Evolutionary conservation across 1,140 invertebrate genomes (phyloP).

Genomic region (Diorhabda carinulata): DNA sequence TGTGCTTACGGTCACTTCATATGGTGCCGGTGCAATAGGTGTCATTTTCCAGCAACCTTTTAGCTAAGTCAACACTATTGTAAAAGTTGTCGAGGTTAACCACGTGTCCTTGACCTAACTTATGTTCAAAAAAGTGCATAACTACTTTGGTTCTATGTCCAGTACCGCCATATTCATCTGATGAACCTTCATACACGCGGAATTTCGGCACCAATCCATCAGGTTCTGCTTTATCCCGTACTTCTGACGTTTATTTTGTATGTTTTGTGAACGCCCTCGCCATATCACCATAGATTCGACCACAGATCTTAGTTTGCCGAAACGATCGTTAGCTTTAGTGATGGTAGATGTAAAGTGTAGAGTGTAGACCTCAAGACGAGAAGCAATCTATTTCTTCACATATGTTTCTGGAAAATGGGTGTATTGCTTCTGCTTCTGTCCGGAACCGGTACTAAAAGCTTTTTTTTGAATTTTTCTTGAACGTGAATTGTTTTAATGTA

Average conservation of each 20-base stretch:
- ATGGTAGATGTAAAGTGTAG: too few relatives aligned
- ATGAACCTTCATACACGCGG: constrained; percentile 30
- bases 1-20: background rate
- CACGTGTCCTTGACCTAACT: constrained; percentile 38
- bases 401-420: too few relatives aligned
- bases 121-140: constrained; percentile 34
- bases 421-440: too few relatives aligned
- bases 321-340: too few relatives aligned
- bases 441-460: too few relatives aligned
- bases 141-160: constrained; percentile 36
- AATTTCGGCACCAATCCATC: constrained; percentile 6
- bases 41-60: constrained; percentile 32
- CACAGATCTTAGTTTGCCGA: background rate
- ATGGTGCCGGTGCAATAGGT: background rate
- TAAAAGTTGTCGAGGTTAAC: constrained; percentile 46
- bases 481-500: too few relatives aligned
- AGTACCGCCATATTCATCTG: constrained; percentile 27
- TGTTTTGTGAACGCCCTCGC: background rate
- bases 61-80: constrained; percentile 27
- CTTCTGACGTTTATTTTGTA: background rate
- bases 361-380: too few relatives aligned
- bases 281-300: background rate
- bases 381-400: too few relatives aligned
- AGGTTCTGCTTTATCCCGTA: background rate
- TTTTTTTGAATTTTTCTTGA: too few relatives aligned